A percentile compares a stretch with the other conserved stretches of the same genome.
Evolutionary conservation across 2,113 vertebrate species (phyloP).

Genomic region (Centropus unirufus): DNA sequence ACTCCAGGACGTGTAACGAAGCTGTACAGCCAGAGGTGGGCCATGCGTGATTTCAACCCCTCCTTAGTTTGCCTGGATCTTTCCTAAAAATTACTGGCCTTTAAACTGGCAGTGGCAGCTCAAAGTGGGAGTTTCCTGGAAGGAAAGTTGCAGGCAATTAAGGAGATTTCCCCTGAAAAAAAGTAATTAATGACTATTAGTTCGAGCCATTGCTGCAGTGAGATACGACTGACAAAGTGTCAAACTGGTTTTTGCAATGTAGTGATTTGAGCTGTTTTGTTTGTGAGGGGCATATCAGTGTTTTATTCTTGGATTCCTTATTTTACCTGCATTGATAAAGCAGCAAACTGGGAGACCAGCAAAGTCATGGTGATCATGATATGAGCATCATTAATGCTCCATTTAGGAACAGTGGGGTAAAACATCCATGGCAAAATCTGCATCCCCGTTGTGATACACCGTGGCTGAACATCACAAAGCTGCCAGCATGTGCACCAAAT

Average conservation of each 20-base stretch:
- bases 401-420: not conserved
- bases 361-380: not conserved
- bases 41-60: not conserved
- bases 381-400: not conserved
- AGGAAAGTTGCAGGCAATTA: not conserved
- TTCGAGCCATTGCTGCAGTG: fast-evolving
- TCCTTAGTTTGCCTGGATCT: not conserved
- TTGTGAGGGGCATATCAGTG: fast-evolving
- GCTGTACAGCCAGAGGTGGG: not conserved
- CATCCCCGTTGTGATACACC: not conserved
- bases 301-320: not conserved
- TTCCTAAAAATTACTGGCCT: not conserved
- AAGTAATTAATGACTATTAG: not conserved
- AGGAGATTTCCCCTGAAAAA: not conserved
- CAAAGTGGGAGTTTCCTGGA: not conserved
- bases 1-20: fast-evolving
- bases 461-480: not conserved
- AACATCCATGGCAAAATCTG: not conserved
- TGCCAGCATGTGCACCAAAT: fast-evolving
- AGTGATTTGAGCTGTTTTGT: not conserved
- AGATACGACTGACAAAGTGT: not conserved
- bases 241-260: not conserved
- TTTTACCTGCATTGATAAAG: not conserved
- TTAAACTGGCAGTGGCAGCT: not conserved
- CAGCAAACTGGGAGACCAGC: not conserved